A percentile compares a stretch with the other conserved stretches of the same genome.
Evolutionary conservation across 92 coral and sea anemone genomes (phyloP).

Genomic region (Hydrozoanthus gracilis): DNA sequence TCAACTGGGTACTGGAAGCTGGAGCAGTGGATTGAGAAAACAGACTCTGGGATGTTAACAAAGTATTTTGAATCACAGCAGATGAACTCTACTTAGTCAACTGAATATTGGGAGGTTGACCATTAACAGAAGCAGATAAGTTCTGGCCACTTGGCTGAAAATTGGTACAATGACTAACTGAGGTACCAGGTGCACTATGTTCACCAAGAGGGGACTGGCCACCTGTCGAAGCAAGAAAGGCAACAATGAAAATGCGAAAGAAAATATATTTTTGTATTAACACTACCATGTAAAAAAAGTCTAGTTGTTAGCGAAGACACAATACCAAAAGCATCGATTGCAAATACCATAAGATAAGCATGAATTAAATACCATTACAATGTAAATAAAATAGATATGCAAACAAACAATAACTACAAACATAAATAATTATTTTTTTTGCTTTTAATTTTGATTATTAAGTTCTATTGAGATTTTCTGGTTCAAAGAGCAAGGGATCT

Average conservation of each 20-base stretch:
- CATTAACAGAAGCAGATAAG: slow-evolving; percentile 1
- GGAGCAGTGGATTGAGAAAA: neutral
- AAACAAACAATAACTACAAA: neutral
- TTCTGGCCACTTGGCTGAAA: slow-evolving; percentile 3
- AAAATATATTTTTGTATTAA: neutral
- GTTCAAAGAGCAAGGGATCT: too few species aligned
- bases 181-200: neutral
- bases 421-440: too few species aligned
- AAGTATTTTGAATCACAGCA: neutral
- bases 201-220: neutral
- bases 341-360: neutral
- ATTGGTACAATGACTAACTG: neutral
- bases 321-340: slow-evolving; percentile 5
- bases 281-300: neutral
- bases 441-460: too few species aligned
- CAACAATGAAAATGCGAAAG: slow-evolving; percentile 15
- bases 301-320: slow-evolving; percentile 3
- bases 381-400: neutral
- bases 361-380: neutral
- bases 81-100: neutral
- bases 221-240: slow-evolving; percentile 11
- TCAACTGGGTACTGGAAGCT: slow-evolving; percentile 9
- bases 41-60: neutral
- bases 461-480: too few species aligned
- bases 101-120: neutral